These are phyloP conservation scores for Romanogobio albipinnatus DNA, from an alignment of 2,113 vertebrate genomes.

Conservation along the genomic window DNA sequence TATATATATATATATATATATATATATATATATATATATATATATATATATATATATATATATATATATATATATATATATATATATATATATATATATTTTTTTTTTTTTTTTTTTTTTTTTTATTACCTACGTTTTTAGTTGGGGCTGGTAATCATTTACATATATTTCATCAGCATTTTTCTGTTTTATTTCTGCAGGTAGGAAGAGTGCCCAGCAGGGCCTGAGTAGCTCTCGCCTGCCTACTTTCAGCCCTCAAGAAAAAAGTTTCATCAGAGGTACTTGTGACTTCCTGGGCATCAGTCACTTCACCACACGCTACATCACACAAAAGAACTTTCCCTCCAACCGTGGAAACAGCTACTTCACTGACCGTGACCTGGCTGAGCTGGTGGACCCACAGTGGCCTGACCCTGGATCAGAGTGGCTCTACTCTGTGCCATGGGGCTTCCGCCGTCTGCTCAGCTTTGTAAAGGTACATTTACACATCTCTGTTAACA, in stretches of 20 bases:
- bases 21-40: not conserved
- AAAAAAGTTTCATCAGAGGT: slow-evolving; percentile 86
- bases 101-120: no score
- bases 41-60: not conserved
- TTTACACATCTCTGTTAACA: not conserved
- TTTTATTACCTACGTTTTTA: not conserved
- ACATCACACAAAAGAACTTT: slow-evolving; percentile 81
- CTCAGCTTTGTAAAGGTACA: slow-evolving; percentile 90
- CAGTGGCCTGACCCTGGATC: slow-evolving; percentile 84
- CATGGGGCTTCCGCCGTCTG: slow-evolving; percentile 82
- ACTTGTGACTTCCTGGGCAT: slow-evolving; percentile 89
- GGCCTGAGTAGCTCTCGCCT: slow-evolving; percentile 83
- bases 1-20: not conserved
- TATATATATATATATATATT: not conserved
- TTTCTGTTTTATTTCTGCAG: slow-evolving; percentile 63
- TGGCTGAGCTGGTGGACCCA: slow-evolving; percentile 86
- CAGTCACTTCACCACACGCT: slow-evolving; percentile 87
- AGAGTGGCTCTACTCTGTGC: slow-evolving; percentile 80
- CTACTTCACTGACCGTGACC: slow-evolving; percentile 82
- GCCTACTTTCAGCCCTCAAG: slow-evolving; percentile 84
- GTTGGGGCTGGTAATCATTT: not conserved
- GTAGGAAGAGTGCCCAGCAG: slow-evolving; percentile 86
- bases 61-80: not conserved
- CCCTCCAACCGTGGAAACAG: slow-evolving; percentile 76
- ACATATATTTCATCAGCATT: not conserved